A percentile compares a stretch with the other conserved stretches of the same genome.
Evolutionary conservation across 2,113 vertebrate species (phyloP).

Genomic region (Thunnus thynnus): DNA sequence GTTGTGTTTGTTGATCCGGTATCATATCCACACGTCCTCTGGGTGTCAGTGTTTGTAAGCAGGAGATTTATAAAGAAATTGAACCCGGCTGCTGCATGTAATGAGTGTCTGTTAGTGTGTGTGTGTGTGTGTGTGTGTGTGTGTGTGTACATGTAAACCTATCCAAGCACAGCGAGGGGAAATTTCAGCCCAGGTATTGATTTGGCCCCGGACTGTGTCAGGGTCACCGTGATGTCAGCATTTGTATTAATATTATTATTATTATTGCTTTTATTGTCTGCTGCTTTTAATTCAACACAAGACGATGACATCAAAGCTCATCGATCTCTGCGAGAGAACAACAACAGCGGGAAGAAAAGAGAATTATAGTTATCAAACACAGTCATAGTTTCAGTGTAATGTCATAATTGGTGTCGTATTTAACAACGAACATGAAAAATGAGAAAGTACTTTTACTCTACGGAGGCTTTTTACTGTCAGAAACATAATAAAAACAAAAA

Average conservation of each 20-base stretch:
- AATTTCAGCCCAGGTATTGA: conserved; percentile 63
- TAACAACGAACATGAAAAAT: no score
- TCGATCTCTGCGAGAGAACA: conserved; percentile 31
- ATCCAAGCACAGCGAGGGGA: conserved; percentile 57
- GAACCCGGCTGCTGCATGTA: neutral
- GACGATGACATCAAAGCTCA: conserved; percentile 58
- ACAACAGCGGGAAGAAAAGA: no score
- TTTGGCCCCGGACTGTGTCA: conserved; percentile 47
- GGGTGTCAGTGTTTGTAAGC: conserved; percentile 81
- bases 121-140: conserved; percentile 10
- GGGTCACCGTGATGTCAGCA: conserved; percentile 78
- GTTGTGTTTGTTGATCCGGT: conserved; percentile 50
- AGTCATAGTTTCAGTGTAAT: no score
- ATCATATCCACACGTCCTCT: conserved; percentile 69
- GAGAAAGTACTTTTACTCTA: no score
- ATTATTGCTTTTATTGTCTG: conserved; percentile 75
- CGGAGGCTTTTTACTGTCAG: no score
- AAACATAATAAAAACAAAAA: no score
- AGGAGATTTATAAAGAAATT: conserved; percentile 54
- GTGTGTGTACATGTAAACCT: conserved; percentile 59
- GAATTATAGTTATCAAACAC: neutral
- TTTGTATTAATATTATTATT: conserved; percentile 76
- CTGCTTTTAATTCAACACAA: conserved; percentile 72
- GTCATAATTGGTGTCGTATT: no score
- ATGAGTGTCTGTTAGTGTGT: conserved; percentile 11